Percentiles rank a stretch among this genome's conserved stretches.
Conservation (phyloP, 2,888 invertebrate species). For the Drosophila demipolita region DNA sequence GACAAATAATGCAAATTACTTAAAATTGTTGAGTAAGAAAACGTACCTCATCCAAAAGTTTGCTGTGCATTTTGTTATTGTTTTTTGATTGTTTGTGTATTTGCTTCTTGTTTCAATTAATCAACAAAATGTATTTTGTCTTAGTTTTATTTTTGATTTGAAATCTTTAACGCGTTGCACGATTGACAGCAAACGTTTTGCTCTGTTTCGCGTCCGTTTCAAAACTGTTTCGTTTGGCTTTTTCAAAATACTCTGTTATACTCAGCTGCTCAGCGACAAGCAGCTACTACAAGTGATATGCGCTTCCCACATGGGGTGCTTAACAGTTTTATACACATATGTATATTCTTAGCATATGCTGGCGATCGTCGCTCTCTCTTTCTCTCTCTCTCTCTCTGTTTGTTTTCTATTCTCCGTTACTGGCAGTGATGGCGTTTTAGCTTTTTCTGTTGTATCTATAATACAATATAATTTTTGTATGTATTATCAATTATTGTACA, state of each 20-base stretch:
- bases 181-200: conserved; percentile 48
- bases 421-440: conserved; percentile 26
- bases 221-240: conserved; percentile 72
- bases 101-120: conserved; percentile 39
- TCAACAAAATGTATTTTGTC: conserved; percentile 34
- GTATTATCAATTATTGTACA: background rate
- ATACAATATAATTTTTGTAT: background rate
- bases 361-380: conserved; percentile 26
- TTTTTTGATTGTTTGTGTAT: conserved; percentile 13
- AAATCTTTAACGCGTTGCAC: conserved; percentile 30
- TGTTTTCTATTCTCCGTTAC: conserved; percentile 30
- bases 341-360: conserved; percentile 57
- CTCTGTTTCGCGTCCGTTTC: conserved; percentile 74
- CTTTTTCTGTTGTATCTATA: background rate
- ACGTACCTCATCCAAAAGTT: conserved; percentile 82
- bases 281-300: conserved; percentile 8
- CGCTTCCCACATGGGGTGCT: conserved; percentile 29
- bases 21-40: conserved; percentile 21
- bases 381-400: conserved; percentile 6
- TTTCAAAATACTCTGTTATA: conserved; percentile 63
- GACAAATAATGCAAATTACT: conserved; percentile 4
- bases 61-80: conserved; percentile 77
- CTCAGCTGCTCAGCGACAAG: conserved; percentile 13
- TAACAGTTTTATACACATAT: conserved; percentile 42
- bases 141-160: conserved; percentile 19